Evolutionary conservation across 2,797 vertebrate species (phyloP), one percentile per base, ranked within the genome.

Genomic region (Leuciscus waleckii): DNA sequence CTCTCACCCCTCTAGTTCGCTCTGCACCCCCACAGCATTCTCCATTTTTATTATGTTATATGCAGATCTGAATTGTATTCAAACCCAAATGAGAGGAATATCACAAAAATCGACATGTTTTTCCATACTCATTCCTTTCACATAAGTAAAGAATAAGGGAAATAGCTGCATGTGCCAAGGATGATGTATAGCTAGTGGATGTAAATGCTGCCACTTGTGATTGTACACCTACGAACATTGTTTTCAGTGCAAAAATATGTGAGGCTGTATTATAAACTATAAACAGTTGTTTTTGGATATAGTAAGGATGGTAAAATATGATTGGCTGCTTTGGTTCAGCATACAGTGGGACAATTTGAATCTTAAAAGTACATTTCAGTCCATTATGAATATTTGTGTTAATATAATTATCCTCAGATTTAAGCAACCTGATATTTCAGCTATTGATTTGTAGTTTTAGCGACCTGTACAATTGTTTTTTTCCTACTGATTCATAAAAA

Each of bases 1-100:
- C 74, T 51, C 86, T 43, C 74, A 83, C 80, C 58, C 41, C 54
- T 84, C 73, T 37, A 49, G 75, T 79, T 85, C 71, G 86, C 77
- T 84, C 73, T 88, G 76, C 79, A 87, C 86, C 87, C 84, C 84
- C 89, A 90, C 85, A 84, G 81, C 82, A 85, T 86, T 85, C 82
- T 84, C 71, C 80, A 86, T 86, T 90, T 89, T 90, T 91, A 89
- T 89, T 86, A 87, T 83, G 86, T 90, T 85, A 79, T 89, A 86
- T 89, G 88, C 86, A 89, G 87, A 89, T 89, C 69, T 80, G 54
- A 70, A 79, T 85, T 90, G 83, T 88, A 89, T 88, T 91, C 89
- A 58, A 86, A 88, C 73, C 80, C 68, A 88, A 89, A 89, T 76
- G 75, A 89, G 77, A 35, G 80, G 74, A 91, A 89, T 88, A 90